Base-by-base conservation (phyloP, 2,113 vertebrate species). In the Tragelaphus buxtoni region DNA sequence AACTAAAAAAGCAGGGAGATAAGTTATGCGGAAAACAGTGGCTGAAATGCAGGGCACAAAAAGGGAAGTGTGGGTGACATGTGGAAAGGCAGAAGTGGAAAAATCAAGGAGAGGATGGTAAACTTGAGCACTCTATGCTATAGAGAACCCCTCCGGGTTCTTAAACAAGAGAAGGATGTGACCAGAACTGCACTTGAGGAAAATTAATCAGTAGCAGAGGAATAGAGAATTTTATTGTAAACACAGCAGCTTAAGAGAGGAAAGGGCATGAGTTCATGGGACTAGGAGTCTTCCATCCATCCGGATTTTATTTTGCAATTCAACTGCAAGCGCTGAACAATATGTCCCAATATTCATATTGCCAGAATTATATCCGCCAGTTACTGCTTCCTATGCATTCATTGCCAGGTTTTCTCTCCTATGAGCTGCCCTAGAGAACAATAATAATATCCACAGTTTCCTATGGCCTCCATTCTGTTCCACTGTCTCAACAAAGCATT, bases 381-480 rank as follows among this genome's bases (percentile, higher is more conserved):
- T 97, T 96, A 97, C 97, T 90, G 95, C 90, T 97, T 97, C 98
- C 92, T 98, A 90, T 65, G 49, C 51, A 55, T 32, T 97, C 88
- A 87, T 69, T 92, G 97, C 96, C 95, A 96, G 76, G 76, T 97
- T 97, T 98, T 98, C 95, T 97, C 96, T 96, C 97, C 90, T 65
- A n/a, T 92, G 95, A 98, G 97, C 94, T 91, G 61, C 97, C 98
- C 97, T 95, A 72, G 97, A 98, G 98, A 98, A 98, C 96, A 98
- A 95, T 93, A 98, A 92, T 94, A 98, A 97, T 61, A 96, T 88
- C 85, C 58, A 96, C 79, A 22, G 77, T 58, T 93, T 96, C 88
- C 90, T 76, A 77, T 55, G n/a, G n/a, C 81, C 88, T 91, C 77
- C 47, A 1, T 42, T 72, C 95, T n/a, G 45, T 51, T 82, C 91